These are phyloP conservation scores for Dasysyrphus albostriatus DNA, from an alignment of 2,888 invertebrate species.

Conservation along the genomic window DNA sequence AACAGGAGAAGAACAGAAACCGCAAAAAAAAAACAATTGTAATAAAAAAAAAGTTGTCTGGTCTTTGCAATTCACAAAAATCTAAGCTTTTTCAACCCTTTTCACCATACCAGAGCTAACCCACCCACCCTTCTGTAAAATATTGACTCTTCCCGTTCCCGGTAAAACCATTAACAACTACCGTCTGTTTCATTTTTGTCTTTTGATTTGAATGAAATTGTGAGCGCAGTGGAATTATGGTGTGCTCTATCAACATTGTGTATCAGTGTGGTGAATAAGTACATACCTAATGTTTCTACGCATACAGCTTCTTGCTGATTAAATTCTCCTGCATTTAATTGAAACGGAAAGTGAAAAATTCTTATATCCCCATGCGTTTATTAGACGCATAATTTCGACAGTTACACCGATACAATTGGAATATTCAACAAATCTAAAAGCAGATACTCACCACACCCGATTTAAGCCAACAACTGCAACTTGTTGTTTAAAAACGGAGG, in stretches of 20 bases:
- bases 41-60: conserved; percentile 62
- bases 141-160: conserved; percentile 19
- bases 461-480: conserved; percentile 68
- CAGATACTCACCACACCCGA: conserved; percentile 45
- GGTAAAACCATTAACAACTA: conserved; percentile 3
- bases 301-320: conserved; percentile 29
- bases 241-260: conserved; percentile 58
- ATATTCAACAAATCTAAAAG: background rate
- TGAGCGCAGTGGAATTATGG: conserved; percentile 31
- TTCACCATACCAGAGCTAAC: conserved; percentile 42
- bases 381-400: conserved; percentile 59
- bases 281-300: conserved; percentile 48
- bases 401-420: conserved; percentile 39
- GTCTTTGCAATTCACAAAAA: conserved; percentile 62
- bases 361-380: conserved; percentile 77
- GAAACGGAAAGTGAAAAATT: conserved; percentile 83
- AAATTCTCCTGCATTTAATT: conserved; percentile 48
- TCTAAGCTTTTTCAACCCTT: conserved; percentile 55
- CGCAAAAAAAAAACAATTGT: conserved; percentile 29
- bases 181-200: conserved; percentile 20
- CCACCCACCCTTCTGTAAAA: conserved; percentile 52
- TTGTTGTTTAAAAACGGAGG: conserved; percentile 57
- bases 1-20: conserved; percentile 60
- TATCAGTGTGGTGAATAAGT: conserved; percentile 50
- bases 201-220: conserved; percentile 40